Evolutionary conservation across 2,797 vertebrate species (phyloP), one percentile per base, ranked within the genome.

Genomic region (Etheostoma perlongum): DNA sequence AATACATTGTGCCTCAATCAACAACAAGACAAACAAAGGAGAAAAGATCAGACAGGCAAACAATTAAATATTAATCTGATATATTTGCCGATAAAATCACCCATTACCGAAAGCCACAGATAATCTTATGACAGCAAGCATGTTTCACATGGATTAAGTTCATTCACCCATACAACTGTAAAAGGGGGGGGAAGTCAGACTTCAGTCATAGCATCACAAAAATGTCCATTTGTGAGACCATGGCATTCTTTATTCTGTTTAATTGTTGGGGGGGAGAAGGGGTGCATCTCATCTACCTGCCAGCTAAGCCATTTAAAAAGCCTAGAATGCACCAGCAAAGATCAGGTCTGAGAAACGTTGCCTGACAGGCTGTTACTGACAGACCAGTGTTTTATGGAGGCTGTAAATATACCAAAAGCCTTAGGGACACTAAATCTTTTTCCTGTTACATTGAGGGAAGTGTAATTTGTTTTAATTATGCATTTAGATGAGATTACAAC

Each of bases 381-480:
- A 91, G 85, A 81, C 74, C 67, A 75, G 82, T 90, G 89, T 88
- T 94, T 94, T 94, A 94, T 92, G 74, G 89, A 73, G 86, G 87
- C 81, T 77, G 83, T 94, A 93, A 95, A 95, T 94, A 91, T 74
- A 85, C 25, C 25, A 73, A 89, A 92, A 86, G 88, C 89, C 90
- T 89, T 69, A 8, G 89, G 85, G 90, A 92, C 88, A 92, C 86
- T 93, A 93, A 93, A 94, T 94, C 88, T 85, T 89, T 85, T 84
- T 61, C 79, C 54, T 51, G 81, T 89, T 88, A 90, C 89, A 92
- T 85, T 85, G 88, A 80, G 71, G 78, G 73, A 51, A 71, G 76
- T 81, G 87, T 88, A 91, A 93, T 93, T 89, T 86, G 73, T 88
- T 92, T 91, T 92, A 94, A 94, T 94, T 92, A 91, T 88, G 69